Evolutionary conservation across 2,888 invertebrate genomes (phyloP), one percentile per base, ranked within the genome.

Genomic region (Hyposoter didymator): DNA sequence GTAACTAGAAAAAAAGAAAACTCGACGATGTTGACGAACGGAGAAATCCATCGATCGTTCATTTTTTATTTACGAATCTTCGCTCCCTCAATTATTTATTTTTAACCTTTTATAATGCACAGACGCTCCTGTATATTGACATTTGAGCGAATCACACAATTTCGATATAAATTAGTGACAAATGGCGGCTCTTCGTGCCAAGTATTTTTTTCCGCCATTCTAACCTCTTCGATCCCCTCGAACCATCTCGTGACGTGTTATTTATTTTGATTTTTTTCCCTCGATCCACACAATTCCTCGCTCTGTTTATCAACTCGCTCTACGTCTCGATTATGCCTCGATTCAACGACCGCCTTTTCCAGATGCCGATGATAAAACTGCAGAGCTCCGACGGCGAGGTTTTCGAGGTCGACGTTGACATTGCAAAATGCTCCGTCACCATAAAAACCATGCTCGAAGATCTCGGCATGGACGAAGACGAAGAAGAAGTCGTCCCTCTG

Each of bases 391-490:
- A 99, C 94, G 98, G 98, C 75, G 99, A 99, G 94, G 97, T 98
- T 35, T 99, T 99, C 93, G 98, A 98, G 89, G 99, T 99, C 0
- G 99, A 99, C 92, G 97, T 98, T 0, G 98, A 99, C 94, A 98
- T 99, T 84, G 99, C 99, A 67, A 98, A 99, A 95, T 99, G 99
- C 94, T 99, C 99, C 0, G 98, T 98, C 19, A 99, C 99, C 0
- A 99, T 99, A 89, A 99, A 99, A 94, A 99, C 99, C 4, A 99
- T 99, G 98, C 95, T 99, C 90, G 99, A 99, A 94, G 98, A 98
- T 94, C 95, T 98, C 85, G 98, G 98, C 17, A 97, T 98, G 96
- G 98, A 98, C 91, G 98, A 97, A 69, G 97, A 98, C 83, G 98
- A 98, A 88, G 99, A 99, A 92, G 99, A 99, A 94, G 96, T 98